Base-by-base conservation (phyloP, 2,888 invertebrate species). In the Petrophora chlorosata region DNA sequence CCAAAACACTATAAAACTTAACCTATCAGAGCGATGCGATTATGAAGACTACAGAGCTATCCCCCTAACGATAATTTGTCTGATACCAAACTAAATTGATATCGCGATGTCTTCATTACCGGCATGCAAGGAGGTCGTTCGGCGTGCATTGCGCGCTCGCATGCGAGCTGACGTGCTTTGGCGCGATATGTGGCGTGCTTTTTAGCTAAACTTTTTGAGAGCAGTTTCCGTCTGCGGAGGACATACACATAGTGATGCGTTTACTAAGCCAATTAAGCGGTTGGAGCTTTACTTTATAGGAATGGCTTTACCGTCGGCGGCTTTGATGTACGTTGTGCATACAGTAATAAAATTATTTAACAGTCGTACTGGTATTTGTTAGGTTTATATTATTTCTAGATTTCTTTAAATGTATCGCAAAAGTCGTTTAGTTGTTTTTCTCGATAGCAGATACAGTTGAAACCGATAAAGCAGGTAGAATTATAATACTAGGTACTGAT, bases 31-130 rank as follows among this genome's bases (percentile, higher is more conserved):
- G 3, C 12, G 1, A n/a, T 16, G 39, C 28, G 17, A 29, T 32
- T 40, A 47, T 16, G 13, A 13, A 40, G 12, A 45, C 26, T 5
- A 4, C 3, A 9, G 3, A 17, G 13, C 10, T 8, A 26, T 14
- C 28, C 26, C 5, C 23, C 28, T 34, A 34, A 16, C 16, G 34
- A 0, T 3, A 25, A 25, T 36, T 42, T 38, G 41, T 46, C 47
- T n/a, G n/a, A n/a, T n/a, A n/a, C n/a, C 56, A 56, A 59, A 59
- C 38, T 56, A 41, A 56, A 59, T 59, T 59, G 56, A 53, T 59
- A 59, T 56, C 45, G 30, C 22, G 41, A 56, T 49, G 51, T 59
- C 51, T 59, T 49, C 46, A 49, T 59, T 53, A 39, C 28, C 33
- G 40, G 34, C 36, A 16, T 38, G 38, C 42, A 28, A 42, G 25